These are phyloP conservation scores for Monomorium pharaonis DNA, from an alignment of 1,140 invertebrate genomes.

Conservation along the genomic window DNA sequence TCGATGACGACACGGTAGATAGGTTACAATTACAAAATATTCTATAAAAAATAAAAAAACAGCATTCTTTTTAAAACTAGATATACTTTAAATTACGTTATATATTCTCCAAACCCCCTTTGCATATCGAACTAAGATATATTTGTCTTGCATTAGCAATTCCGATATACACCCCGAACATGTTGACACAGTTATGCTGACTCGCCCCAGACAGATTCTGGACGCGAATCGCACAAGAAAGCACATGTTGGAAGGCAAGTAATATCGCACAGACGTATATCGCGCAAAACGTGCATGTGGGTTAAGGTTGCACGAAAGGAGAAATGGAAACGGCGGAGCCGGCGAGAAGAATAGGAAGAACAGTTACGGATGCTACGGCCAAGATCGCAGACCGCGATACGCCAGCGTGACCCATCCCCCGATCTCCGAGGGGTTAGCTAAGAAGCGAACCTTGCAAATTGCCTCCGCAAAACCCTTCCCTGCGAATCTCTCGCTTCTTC, in stretches of 20 bases:
- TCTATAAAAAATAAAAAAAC: background rate
- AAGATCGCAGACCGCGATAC: slow-evolving; percentile 65
- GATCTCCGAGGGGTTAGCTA: slow-evolving; percentile 17
- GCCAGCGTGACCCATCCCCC: slow-evolving; percentile 16
- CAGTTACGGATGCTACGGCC: slow-evolving; percentile 39
- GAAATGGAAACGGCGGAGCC: slow-evolving; percentile 44
- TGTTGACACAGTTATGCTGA: background rate
- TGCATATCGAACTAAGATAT: background rate
- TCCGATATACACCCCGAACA: background rate
- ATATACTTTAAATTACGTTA: background rate
- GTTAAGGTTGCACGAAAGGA: slow-evolving; percentile 27
- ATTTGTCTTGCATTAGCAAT: slow-evolving; percentile 4
- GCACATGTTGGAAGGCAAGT: slow-evolving; percentile 15
- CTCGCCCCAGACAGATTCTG: background rate
- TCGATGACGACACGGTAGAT: background rate
- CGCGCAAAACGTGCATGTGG: background rate
- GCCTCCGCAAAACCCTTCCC: slow-evolving; percentile 26
- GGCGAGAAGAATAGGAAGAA: slow-evolving; percentile 30
- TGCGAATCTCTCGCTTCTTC: background rate
- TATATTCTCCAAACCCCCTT: background rate
- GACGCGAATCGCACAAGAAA: slow-evolving; percentile 7
- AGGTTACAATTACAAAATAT: background rate
- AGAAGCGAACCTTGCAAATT: slow-evolving; percentile 69
- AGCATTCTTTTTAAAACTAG: background rate
- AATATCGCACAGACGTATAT: slow-evolving; percentile 9